These are phyloP conservation scores for Onthophagus taurus DNA, from an alignment of 1,140 invertebrate genomes.

Conservation along the genomic window DNA sequence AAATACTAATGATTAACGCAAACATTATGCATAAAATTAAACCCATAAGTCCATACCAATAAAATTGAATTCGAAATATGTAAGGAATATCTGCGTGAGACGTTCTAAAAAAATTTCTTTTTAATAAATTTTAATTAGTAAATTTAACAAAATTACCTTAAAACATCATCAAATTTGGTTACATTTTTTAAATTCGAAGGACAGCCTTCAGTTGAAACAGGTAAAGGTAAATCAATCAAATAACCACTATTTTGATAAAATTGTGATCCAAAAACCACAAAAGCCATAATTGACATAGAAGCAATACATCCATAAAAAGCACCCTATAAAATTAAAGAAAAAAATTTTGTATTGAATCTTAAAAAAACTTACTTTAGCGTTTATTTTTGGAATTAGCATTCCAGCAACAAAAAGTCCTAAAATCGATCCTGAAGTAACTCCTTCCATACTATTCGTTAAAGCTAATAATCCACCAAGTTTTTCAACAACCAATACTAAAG, in stretches of 20 bases:
- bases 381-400: constrained; percentile 75
- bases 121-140: too few relatives aligned
- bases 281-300: background rate
- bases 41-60: too few relatives aligned
- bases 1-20: too few relatives aligned
- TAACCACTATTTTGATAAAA: constrained; percentile 5
- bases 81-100: too few relatives aligned
- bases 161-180: too few relatives aligned
- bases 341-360: too few relatives aligned
- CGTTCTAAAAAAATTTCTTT: too few relatives aligned
- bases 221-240: background rate
- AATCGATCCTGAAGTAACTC: constrained; percentile 74
- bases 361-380: constrained; percentile 32
- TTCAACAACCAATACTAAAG: constrained; percentile 42
- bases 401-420: constrained; percentile 74
- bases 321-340: constrained; percentile 9
- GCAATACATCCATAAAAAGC: constrained; percentile 5
- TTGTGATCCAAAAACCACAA: constrained; percentile 7
- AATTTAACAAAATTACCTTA: too few relatives aligned
- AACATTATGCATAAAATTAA: too few relatives aligned
- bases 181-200: background rate
- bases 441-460: constrained; percentile 71
- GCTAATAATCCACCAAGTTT: constrained; percentile 55
- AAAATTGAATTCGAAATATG: too few relatives aligned
- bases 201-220: constrained; percentile 11